phyloP scores from a whole-genome alignment of 2,113 vertebrate species.

The Urocolius indicus region DNA sequence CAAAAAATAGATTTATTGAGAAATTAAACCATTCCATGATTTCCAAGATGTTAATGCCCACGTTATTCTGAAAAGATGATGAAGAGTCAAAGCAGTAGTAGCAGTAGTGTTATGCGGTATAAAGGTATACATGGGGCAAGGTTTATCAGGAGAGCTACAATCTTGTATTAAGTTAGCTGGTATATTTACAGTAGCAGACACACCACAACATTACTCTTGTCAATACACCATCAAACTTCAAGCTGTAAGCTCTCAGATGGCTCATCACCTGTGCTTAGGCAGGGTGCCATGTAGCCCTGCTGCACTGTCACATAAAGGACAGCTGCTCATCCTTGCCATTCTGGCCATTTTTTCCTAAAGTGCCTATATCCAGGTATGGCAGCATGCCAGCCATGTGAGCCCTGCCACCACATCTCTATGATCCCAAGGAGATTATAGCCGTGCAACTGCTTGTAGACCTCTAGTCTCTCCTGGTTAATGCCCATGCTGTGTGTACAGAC shows the following conservation, averaged over 20 bases:
- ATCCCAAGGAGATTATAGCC: background rate
- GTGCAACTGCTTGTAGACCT: background rate
- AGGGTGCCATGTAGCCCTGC: background rate
- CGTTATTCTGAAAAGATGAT: background rate
- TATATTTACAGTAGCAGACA: background rate
- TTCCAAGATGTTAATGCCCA: background rate
- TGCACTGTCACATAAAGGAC: background rate
- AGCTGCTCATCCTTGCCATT: background rate
- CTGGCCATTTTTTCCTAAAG: background rate
- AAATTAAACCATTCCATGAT: background rate
- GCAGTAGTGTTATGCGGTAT: background rate
- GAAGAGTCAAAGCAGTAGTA: background rate
- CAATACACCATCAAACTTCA: background rate
- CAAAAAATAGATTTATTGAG: background rate
- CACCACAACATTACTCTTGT: background rate
- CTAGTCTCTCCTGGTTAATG: background rate
- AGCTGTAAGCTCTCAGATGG: background rate
- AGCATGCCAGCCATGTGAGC: background rate
- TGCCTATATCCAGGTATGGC: background rate
- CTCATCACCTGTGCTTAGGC: fast-evolving
- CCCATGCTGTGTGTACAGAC: background rate
- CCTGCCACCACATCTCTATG: background rate
- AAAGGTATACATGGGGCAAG: background rate
- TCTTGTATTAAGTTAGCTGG: background rate
- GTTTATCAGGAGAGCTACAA: background rate